phyloP scores from a whole-genome alignment of 1,140 invertebrate species.

The Hesperophylax magnus region DNA sequence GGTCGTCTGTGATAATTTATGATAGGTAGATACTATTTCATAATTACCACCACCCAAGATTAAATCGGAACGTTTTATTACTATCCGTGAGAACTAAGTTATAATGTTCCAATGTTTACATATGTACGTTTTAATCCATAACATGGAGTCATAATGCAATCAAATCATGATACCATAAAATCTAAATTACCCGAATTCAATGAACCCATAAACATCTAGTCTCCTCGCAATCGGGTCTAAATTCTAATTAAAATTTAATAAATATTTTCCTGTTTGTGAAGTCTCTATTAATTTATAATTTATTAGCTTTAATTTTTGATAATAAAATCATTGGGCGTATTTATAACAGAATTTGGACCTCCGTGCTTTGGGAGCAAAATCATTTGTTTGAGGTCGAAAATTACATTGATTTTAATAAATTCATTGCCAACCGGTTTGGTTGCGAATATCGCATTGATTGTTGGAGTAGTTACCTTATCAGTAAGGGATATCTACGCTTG shows the following conservation, averaged over 20 bases:
- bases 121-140: too few relatives aligned
- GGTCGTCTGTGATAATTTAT: too few relatives aligned
- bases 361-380: neutral
- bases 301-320: conserved; percentile 48
- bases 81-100: too few relatives aligned
- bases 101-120: too few relatives aligned
- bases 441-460: too few relatives aligned
- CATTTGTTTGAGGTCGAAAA: neutral
- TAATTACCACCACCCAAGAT: too few relatives aligned
- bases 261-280: conserved; percentile 24
- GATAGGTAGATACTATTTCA: too few relatives aligned
- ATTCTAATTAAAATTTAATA: conserved; percentile 46
- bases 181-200: neutral
- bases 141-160: too few relatives aligned
- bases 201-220: neutral
- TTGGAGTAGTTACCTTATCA: too few relatives aligned
- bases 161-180: neutral
- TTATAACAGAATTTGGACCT: neutral
- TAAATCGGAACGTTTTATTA: too few relatives aligned
- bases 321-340: conserved; percentile 39
- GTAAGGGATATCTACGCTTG: too few relatives aligned
- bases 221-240: neutral
- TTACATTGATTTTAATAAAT: neutral
- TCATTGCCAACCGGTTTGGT: too few relatives aligned
- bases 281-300: conserved; percentile 47